These are phyloP conservation scores for Seriola rivoliana DNA, from an alignment of 2,113 vertebrate species.

Conservation along the genomic window DNA sequence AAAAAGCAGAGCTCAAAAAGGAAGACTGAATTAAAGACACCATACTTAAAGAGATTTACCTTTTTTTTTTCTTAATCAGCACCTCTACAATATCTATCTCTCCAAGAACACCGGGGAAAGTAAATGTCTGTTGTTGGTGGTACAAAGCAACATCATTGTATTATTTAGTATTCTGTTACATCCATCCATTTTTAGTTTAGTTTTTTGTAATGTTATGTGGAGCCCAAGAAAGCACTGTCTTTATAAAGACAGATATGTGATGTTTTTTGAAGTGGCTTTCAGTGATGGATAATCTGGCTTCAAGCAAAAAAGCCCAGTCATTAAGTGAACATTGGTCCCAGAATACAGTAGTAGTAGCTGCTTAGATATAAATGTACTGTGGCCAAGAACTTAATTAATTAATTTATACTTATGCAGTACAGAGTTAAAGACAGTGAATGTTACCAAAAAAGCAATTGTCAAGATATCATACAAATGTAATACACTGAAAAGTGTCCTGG, in stretches of 20 bases:
- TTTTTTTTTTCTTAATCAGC: background rate
- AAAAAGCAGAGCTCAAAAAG: background rate
- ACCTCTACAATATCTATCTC: background rate
- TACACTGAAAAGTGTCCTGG: background rate
- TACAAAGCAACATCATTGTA: background rate
- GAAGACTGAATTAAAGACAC: background rate
- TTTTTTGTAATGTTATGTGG: background rate
- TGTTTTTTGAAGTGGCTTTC: background rate
- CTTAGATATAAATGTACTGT: slow-evolving; percentile 8
- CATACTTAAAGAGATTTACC: background rate
- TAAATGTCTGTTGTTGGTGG: background rate
- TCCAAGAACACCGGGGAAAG: background rate
- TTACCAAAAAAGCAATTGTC: background rate
- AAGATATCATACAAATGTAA: background rate
- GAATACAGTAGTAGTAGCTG: background rate
- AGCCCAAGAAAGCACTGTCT: background rate
- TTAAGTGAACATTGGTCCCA: slow-evolving; percentile 2
- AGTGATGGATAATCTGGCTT: background rate
- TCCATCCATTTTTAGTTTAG: background rate
- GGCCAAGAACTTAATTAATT: background rate
- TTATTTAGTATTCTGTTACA: background rate
- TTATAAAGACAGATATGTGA: slow-evolving; percentile 10
- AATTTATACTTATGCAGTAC: too few relatives aligned
- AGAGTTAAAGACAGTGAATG: background rate
- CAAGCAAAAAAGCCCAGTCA: background rate